Evolutionary conservation across 2,113 vertebrate species (phyloP), one percentile per base, ranked within the genome.

Genomic region (Atherinomorus stipes): DNA sequence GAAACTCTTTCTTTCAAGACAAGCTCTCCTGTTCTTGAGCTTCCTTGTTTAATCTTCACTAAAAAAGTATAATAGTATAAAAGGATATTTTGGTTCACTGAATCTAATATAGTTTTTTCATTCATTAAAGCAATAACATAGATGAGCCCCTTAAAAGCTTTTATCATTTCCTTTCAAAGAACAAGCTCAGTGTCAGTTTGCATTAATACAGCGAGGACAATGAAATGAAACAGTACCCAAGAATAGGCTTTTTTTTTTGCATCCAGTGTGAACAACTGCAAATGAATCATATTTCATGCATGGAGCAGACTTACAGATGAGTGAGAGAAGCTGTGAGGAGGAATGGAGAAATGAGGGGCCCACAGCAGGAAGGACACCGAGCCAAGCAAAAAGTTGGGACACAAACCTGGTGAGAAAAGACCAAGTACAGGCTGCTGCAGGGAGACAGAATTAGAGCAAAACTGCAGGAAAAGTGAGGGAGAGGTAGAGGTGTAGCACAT

Each of bases 321-420:
- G 71, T 53, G 71, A 80, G 57, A 73, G 45, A 47, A 26, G 92
- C 71, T 71, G 67, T 64, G 23, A 90, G 92, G 94, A 91, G 93
- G 92, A 92, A 57, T 31, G 66, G 75, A 71, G 70, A 66, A 73
- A 84, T n/a, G 69, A 73, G 60, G 61, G 80, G 62, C 64, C 56
- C 52, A 26, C 22, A 56, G 61, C 80, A 80, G 74, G 82, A 82
- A 80, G 81, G 77, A 86, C 72, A 23, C 66, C 21, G 58, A 70
- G 64, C 56, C 4, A 10, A 72, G 66, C 68, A 64, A 70, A 78
- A 23, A 68, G 73, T 67, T 60, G 62, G 38, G 47, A 77, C 73
- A 89, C 71, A 72, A 49, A 74, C n/a, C 49, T 59, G 58, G 68
- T 45, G 63, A 78, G 81, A 73, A 23, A 28, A 64, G 31, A 64